Base-by-base conservation (phyloP, 2,797 vertebrate genomes). In the Lycodopsis pacificus region DNA sequence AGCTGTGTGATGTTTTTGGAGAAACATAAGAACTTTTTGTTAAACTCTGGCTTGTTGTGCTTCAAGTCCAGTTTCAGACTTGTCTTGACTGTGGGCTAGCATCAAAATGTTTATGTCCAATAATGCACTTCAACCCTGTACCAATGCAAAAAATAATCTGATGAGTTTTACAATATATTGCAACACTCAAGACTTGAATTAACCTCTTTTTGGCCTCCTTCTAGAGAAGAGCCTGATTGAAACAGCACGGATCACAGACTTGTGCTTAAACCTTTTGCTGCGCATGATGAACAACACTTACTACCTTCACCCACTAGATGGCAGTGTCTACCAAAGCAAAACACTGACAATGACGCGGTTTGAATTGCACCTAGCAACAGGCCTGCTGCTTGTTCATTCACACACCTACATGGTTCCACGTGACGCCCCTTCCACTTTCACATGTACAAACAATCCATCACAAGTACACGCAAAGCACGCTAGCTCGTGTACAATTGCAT, bases 301-400 rank as follows among this genome's bases (percentile, higher is more conserved):
- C 20, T 1, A 46, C 20, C 0, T 74, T 17, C 2, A 36, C 7
- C 81, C 93, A 82, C 89, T 66, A n/a, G 90, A 73, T 84, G 88
- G 86, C 80, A 73, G 82, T 49, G 77, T 36, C 83, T 66, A 79
- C 80, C 76, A 86, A 79, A 77, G 62, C 3, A 84, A 81, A 40
- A 5, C 12, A 1, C 14, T 25, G 40, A 65, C 42, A 58, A 71
- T 22, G 34, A 64, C 44, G 30, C 2, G 0, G 73, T 83, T 86
- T 76, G 76, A 42, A 69, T 89, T 92, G 93, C 88, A 85, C 93
- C 85, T 89, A 93, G 93, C 93, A 94, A 93, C 91, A 90, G 68
- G 64, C 63, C 76, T 85, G 76, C 85, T 90, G 84, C 83, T 79
- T 88, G 84, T 92, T 92, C 91, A 92, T 93, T 92, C 89, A 90